phyloP scores from a whole-genome alignment of 2,113 vertebrate species.

The Tragulus kanchil region DNA sequence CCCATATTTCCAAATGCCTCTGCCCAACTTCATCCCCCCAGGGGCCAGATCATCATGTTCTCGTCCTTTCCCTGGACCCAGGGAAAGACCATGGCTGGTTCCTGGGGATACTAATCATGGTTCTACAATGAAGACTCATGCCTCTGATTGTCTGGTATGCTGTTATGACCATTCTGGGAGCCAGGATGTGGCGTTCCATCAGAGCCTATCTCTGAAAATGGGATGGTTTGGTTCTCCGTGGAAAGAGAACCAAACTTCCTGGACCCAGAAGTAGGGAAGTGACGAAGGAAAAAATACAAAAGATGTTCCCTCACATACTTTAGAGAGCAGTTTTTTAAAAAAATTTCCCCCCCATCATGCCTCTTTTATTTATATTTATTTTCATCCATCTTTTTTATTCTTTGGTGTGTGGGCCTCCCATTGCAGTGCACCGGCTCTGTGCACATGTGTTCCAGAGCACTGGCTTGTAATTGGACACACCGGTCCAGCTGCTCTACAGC shows the following conservation, averaged over 20 bases:
- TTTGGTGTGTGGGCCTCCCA: too few relatives aligned
- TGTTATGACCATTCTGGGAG: not conserved
- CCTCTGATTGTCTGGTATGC: not conserved
- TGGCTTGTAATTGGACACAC: too few relatives aligned
- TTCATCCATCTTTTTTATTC: too few relatives aligned
- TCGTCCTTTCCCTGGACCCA: accelerated
- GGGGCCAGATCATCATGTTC: accelerated
- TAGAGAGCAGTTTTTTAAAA: not conserved
- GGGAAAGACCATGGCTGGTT: not conserved
- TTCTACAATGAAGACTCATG: accelerated
- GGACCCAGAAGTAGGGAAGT: not conserved
- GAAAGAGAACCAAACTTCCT: not conserved
- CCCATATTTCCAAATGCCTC: not conserved
- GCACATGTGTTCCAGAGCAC: too few relatives aligned
- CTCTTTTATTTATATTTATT: too few relatives aligned
- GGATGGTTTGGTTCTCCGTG: not conserved
- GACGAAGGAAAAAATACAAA: not conserved
- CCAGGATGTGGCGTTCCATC: not conserved
- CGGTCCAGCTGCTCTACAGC: too few relatives aligned
- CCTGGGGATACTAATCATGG: not conserved
- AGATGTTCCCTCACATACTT: not conserved
- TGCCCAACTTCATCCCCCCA: not conserved
- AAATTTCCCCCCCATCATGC: too few relatives aligned
- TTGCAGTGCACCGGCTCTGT: too few relatives aligned
- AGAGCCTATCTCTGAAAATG: not conserved